A percentile compares a stretch with the other conserved stretches of the same genome.
phyloP scores from a whole-genome alignment of 2,888 invertebrate species.

The Ceraclea dissimilis region DNA sequence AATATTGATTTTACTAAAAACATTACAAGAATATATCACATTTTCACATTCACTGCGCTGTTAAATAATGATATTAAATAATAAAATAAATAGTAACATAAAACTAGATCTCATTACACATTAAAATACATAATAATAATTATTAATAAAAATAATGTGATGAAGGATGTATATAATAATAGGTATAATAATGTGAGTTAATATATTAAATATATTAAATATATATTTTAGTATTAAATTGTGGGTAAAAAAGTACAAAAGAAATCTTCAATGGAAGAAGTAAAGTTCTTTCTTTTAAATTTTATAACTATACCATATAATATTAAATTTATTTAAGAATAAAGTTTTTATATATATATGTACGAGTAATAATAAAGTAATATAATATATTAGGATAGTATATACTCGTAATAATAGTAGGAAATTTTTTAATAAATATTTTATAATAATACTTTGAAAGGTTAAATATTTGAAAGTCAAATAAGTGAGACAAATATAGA shows the following conservation, averaged over 20 bases:
- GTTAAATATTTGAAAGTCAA: too few relatives aligned
- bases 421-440: too few relatives aligned
- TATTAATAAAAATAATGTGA: not conserved
- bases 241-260: conserved; percentile 27
- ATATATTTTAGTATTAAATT: conserved; percentile 16
- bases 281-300: conserved; percentile 23
- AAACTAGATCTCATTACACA: too few relatives aligned
- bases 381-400: too few relatives aligned
- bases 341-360: too few relatives aligned
- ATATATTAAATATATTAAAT: conserved; percentile 11
- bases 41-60: conserved; percentile 26
- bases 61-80: conserved; percentile 17
- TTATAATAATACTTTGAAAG: too few relatives aligned
- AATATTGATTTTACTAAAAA: conserved; percentile 23
- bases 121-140: not conserved
- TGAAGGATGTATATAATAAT: conserved; percentile 17
- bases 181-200: conserved; percentile 20
- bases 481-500: too few relatives aligned
- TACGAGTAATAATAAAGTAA: too few relatives aligned
- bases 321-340: not conserved
- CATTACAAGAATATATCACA: conserved; percentile 26
- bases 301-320: conserved; percentile 13
- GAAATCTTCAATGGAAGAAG: conserved; percentile 26
- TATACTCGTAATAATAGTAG: too few relatives aligned
- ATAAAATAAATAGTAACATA: conserved; percentile 9